Evolutionary conservation across 2,113 vertebrate genomes (phyloP), one percentile per base, ranked within the genome.

Genomic region (Megaceryle torquata): DNA sequence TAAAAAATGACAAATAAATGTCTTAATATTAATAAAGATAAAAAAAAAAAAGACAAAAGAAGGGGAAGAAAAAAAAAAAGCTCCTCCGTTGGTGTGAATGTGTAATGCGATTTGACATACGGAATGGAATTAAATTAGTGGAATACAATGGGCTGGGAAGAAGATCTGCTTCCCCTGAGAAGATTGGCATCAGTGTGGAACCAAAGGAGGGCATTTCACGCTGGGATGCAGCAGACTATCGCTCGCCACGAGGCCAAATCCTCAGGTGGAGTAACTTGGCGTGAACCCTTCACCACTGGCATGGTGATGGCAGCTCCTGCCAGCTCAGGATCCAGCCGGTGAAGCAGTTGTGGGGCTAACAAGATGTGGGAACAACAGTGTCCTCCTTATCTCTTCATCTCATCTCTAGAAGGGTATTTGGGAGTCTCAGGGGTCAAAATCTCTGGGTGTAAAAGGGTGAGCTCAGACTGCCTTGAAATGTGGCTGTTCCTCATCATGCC

Each of bases 1-100:
- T 96, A 91, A 95, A 91, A 97, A 95, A 93, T 69, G 94, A 95
- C 92, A 97, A 97, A 97, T 95, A 96, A 95, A 95, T 89, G 94
- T 96, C 95, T 95, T 97, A 86, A 90, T 97, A 95, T 92, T 92
- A 96, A 94, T 95, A 93, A 95, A 93, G 77, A 56, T 89, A 93
- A 92, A 82, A 90, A 33, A 31, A 46, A 15, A 50, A 6, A 43
- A 12, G 39, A 19, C 43, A 46, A 22, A 51, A 51, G 22, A 51
- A 51, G 22, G 7, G 26, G 25, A 16, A 53, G 25, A 26, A 26
- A 53, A 53, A 53, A 53, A 51, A 22, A 24, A 51, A 51, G 87
- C 24, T 54, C 71, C 72, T 86, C 61, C 0, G 11, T 50, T 3
- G 13, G 76, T 63, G 89, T 74, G 93, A 96, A 91, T 79, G 5